phyloP scores from a whole-genome alignment of 2,888 invertebrate species.

The Parthenolecanium corni region DNA sequence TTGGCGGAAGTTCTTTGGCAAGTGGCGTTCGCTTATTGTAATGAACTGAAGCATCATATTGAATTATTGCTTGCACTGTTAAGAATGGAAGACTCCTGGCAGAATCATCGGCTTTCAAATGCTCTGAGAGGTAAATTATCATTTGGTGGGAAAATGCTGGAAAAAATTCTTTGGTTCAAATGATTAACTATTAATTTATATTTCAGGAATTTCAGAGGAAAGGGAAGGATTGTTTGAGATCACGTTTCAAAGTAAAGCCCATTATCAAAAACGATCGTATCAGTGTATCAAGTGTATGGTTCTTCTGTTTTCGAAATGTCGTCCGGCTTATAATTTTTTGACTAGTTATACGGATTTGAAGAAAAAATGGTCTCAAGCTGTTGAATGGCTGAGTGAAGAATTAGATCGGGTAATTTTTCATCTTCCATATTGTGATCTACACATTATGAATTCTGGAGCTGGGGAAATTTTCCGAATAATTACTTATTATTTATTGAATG shows the following conservation, averaged over 20 bases:
- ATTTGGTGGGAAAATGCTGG: neutral
- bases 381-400: slow-evolving; percentile 92
- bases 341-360: slow-evolving; percentile 65
- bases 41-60: slow-evolving; percentile 83
- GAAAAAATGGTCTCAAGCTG: slow-evolving; percentile 76
- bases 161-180: neutral
- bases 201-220: slow-evolving; percentile 56
- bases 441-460: neutral
- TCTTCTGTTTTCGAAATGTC: slow-evolving; percentile 74
- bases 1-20: slow-evolving; percentile 87
- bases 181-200: neutral
- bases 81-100: slow-evolving; percentile 90
- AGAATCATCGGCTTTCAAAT: slow-evolving; percentile 83
- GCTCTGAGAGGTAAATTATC: slow-evolving; percentile 62
- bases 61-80: slow-evolving; percentile 78
- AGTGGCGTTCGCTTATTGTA: slow-evolving; percentile 79
- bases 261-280: slow-evolving; percentile 93
- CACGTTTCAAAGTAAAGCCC: slow-evolving; percentile 79
- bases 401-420: slow-evolving; percentile 55
- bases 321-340: slow-evolving; percentile 66
- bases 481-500: neutral
- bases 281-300: slow-evolving; percentile 95
- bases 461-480: neutral
- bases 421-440: neutral
- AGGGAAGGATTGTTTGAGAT: slow-evolving; percentile 88